Base-by-base conservation (phyloP, 92 coral and sea anemone species). In the Actinostola sp. region DNA sequence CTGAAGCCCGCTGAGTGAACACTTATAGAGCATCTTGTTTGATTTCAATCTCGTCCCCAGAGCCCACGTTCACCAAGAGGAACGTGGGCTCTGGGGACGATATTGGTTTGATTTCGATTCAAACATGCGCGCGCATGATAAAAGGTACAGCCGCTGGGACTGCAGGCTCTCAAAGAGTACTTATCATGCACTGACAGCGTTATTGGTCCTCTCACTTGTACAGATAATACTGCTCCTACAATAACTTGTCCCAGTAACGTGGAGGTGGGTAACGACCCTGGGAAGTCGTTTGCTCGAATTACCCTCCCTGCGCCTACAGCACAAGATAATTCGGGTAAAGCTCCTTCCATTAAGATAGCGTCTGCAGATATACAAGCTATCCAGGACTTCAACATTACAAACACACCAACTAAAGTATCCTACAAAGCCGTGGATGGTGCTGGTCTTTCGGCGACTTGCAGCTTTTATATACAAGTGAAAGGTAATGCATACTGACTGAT, bases 281-380 rank as follows among this genome's bases (percentile, higher is more conserved):
- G 93, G 25, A 54, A 59, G 28, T 53, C 78, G 10, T 81, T 48
- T 46, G 89, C 89, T 4, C 83, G 66, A 12, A 73, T 89, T 13
- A 46, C 63, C 4, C 61, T 89, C 21, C 87, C 87, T 6, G 35
- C 48, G 13, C 71, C 89, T 28, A 67, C 85, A 6, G 86, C 78
- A n/a, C 50, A n/a, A 27, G 95, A 89, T 64, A 89, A 89, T 81
- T 74, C 90, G 0, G 95, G 95, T 23, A 70, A 70, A 54, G 42
- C 70, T 13, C 95, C 95, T 15, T 63, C 85, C 16, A 61, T 84
- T 61, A 72, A 74, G 20, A 84, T 83, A 19, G 59, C 79, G 30
- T 42, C 89, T 15, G 42, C 77, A 0, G 59, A 70, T 15, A 75
- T 84, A 10, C 33, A 63, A 8, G 43, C 89, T 1, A 51, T 72